Base-by-base conservation (phyloP, 2,113 vertebrate genomes). In the Bathybates hornii region DNA sequence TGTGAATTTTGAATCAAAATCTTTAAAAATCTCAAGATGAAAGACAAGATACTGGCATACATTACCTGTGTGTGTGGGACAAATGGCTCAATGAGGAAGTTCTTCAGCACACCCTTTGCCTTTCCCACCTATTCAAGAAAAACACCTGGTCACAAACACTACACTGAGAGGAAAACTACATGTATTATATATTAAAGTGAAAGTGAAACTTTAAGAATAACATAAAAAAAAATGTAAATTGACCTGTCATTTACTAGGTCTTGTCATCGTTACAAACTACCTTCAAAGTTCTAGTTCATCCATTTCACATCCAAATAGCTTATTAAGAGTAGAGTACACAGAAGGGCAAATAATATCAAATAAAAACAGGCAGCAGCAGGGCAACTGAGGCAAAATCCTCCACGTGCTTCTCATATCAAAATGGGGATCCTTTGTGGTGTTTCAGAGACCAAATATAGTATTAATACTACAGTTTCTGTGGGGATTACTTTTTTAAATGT, bases 71-170 rank as follows among this genome's bases (percentile, higher is more conserved):
- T 95, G 88, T 99, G 99, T 43, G 97, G 96, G 53, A 99, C 98
- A 1, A 99, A 99, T 2, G 98, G 99, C 12, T 99, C 99, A 1
- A 99, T 98, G 90, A 99, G 96, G 82, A 99, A 99, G 87, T 98
- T 99, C 97, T 97, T 99, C 7, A 99, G 95, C 87, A 98, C 92
- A 36, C 98, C 99, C 89, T 93, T 98, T 1, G 98, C 98, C 89
- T 98, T 99, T 61, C 96, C 98, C 52, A 99, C 97, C 99, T 99
- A 87, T 16, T 83, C 2, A 89, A 88, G 94, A 89, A 86, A 94
- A 54, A 89, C 21, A 82, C 12, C 63, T 53, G 73, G 76, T 90
- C 82, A 91, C 27, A 91, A 83, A 82, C 80, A 50, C 85, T 36
- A 43, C 7, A 57, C 11, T 50, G 5, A 45, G 3, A 71, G 41